phyloP scores from a whole-genome alignment of 2,888 invertebrate genomes.

The Aspidiotus destructor region DNA sequence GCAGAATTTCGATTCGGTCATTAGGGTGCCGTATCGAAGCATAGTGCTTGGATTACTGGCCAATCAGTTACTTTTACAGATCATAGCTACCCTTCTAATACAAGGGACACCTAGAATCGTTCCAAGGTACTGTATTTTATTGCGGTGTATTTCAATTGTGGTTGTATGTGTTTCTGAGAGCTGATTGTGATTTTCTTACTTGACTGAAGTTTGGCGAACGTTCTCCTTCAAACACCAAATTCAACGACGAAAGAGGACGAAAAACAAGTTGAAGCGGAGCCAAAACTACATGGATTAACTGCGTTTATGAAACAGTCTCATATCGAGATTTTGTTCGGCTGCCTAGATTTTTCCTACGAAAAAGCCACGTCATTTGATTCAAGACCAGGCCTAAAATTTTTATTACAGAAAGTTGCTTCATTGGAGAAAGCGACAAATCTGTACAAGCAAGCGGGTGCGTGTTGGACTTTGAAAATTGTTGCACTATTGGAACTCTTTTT shows the following conservation, averaged over 20 bases:
- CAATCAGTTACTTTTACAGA: constrained; percentile 85
- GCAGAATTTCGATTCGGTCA: constrained; percentile 60
- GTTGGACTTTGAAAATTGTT: constrained; percentile 81
- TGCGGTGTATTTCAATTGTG: not conserved
- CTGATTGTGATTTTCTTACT: too few relatives aligned
- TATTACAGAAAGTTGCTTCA: constrained; percentile 85
- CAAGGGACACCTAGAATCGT: constrained; percentile 59
- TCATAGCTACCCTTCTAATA: constrained; percentile 75
- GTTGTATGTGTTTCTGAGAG: not conserved
- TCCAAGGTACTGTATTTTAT: constrained; percentile 41
- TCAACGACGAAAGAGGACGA: constrained; percentile 38
- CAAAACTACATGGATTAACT: constrained; percentile 40
- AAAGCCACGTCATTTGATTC: constrained; percentile 79
- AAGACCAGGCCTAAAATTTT: constrained; percentile 83
- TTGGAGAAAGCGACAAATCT: constrained; percentile 77
- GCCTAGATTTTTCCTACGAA: constrained; percentile 70
- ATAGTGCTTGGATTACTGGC: constrained; percentile 80
- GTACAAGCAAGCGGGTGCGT: constrained; percentile 85
- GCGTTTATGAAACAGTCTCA: constrained; percentile 50
- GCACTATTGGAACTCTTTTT: constrained; percentile 76
- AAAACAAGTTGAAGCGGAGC: constrained; percentile 37
- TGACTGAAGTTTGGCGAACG: constrained; percentile 43
- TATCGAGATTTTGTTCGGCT: constrained; percentile 61
- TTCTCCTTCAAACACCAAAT: constrained; percentile 42
- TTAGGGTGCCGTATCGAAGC: constrained; percentile 76